Percentiles rank a stretch among this genome's conserved stretches.
Conservation (phyloP, 1,140 invertebrate genomes). For the Drosophila fuyamai region DNA sequence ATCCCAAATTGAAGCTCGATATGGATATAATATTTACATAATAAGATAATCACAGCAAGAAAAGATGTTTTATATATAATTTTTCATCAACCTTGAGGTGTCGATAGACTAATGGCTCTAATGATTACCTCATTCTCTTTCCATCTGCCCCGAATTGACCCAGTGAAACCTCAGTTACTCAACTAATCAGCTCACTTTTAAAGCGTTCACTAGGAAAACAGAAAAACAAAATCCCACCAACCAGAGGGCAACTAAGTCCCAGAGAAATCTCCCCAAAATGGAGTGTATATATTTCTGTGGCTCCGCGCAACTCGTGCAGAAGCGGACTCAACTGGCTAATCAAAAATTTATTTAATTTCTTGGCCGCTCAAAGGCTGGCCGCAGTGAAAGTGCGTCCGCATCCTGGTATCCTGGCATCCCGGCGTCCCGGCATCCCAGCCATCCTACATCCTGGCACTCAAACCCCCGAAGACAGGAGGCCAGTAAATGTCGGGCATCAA, state of each 20-base stretch:
- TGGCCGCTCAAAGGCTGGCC: constrained; percentile 48
- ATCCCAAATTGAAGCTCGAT: too few species aligned
- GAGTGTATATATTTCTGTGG: constrained; percentile 25
- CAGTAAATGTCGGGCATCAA: constrained; percentile 54
- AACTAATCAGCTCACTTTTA: constrained; percentile 30
- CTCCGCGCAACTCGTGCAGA: constrained; percentile 10
- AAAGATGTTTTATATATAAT: too few species aligned
- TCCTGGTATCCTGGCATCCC: constrained; percentile 25
- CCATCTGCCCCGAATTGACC: constrained; percentile 1
- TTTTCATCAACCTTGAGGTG: not conserved
- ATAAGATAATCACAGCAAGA: too few species aligned
- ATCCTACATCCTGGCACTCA: constrained; percentile 7
- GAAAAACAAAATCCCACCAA: constrained; percentile 12
- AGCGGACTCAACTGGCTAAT: constrained; percentile 55
- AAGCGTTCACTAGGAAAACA: constrained; percentile 6
- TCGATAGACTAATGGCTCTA: too few species aligned
- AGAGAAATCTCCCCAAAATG: not conserved
- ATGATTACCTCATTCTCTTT: not conserved
- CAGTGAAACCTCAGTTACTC: not conserved
- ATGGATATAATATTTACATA: too few species aligned
- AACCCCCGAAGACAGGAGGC: constrained; percentile 37
- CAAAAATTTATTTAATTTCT: constrained; percentile 79
- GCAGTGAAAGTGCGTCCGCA: constrained; percentile 61
- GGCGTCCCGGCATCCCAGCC: too few species aligned
- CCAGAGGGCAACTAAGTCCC: constrained; percentile 19